Evolutionary conservation across 2,888 invertebrate genomes (phyloP), one percentile per base, ranked within the genome.

Genomic region (Napeogenes sylphis): DNA sequence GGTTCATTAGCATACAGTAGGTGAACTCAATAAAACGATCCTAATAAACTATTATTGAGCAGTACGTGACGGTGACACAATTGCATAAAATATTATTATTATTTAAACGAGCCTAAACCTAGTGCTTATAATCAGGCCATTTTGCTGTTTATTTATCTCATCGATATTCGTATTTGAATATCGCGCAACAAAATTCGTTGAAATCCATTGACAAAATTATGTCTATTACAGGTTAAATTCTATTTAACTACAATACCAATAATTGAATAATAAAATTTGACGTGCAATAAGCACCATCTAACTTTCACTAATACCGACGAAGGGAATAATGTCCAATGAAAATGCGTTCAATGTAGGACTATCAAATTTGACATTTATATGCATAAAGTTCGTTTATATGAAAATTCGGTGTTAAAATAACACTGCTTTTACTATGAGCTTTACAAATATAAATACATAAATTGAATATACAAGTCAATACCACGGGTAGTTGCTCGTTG

Each of bases 131-230:
- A 80, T 77, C 76, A 77, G 73, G 76, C 71, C 76, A 83, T 82
- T 84, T 80, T 78, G 73, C 76, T 73, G 73, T 75, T 80, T 79
- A 84, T 83, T 82, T 78, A 80, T 76, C 75, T 75, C 78, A 73
- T 79, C 79, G 82, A 79, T 79, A 78, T 76, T 74, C 71, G 69
- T 81, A 85, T 85, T 84, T 82, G 81, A 85, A 86, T 84, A 85
- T 78, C 79, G 79, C 74, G 77, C 75, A 76, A 80, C 78, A 75
- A 61, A 62, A 61, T 45, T 56, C 62, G 60, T 62, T 56, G 58
- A 64, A 64, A 62, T 64, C 60, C 61, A 63, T 61, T 63, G 63
- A 63, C 67, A 60, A 61, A 63, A 65, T 66, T 61, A 62, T 65
- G 62, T 66, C 66, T 64, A 64, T 66, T 66, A 66, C 62, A 66